Conservation (phyloP, 1,140 invertebrate species). For the Zaprionus ornatus region DNA sequence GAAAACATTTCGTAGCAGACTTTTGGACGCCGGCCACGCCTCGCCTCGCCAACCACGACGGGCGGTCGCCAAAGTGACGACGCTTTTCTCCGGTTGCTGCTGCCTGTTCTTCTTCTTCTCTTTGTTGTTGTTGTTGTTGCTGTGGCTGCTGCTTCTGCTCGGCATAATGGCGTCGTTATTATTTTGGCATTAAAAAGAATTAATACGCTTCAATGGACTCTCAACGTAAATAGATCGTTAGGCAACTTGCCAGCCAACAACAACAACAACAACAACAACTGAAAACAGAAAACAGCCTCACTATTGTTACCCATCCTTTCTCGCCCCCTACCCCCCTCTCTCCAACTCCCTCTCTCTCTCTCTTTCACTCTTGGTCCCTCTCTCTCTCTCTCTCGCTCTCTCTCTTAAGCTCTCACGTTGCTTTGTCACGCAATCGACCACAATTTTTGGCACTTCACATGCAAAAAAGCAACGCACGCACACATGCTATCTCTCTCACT, state of each 20-base stretch:
- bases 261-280: neutral
- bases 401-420: slow-evolving; percentile 54
- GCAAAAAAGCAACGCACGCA: slow-evolving; percentile 33
- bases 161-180: slow-evolving; percentile 82
- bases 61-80: slow-evolving; percentile 55
- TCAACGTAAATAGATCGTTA: slow-evolving; percentile 80
- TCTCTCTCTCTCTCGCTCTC: neutral
- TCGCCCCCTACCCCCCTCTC: neutral
- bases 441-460: slow-evolving; percentile 64
- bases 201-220: slow-evolving; percentile 79
- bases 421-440: slow-evolving; percentile 73
- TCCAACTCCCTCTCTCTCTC: neutral
- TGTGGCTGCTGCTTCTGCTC: slow-evolving; percentile 24
- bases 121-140: slow-evolving; percentile 20
- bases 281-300: neutral
- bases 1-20: slow-evolving; percentile 81
- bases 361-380: neutral
- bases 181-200: slow-evolving; percentile 82
- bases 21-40: slow-evolving; percentile 66
- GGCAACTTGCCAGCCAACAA: slow-evolving; percentile 62
- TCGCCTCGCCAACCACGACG: slow-evolving; percentile 23
- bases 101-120: slow-evolving; percentile 1
- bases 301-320: slow-evolving; percentile 5
- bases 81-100: slow-evolving; percentile 7
- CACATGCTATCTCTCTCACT: neutral